A percentile compares a stretch with the other conserved stretches of the same genome.
These are phyloP conservation scores for Hemibagrus wyckioides DNA, from an alignment of 2,113 vertebrate genomes.

Conservation along the genomic window DNA sequence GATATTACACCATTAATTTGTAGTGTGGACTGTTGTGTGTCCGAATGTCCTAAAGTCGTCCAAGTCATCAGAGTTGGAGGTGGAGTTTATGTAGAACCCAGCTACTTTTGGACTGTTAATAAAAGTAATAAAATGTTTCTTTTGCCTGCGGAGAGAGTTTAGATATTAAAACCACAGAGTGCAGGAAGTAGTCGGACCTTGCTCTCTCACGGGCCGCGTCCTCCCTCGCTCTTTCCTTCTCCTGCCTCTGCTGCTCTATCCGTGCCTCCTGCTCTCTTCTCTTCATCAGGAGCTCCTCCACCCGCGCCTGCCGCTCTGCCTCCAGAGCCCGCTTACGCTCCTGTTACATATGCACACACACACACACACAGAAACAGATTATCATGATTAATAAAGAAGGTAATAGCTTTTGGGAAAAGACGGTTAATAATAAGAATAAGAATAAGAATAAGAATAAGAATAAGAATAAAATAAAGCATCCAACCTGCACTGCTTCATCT, in stretches of 20 bases:
- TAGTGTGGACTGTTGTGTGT: neutral
- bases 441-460: too few relatives aligned
- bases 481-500: conserved; percentile 96
- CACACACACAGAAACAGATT: neutral
- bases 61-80: neutral
- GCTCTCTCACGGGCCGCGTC: conserved; percentile 94
- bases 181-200: conserved; percentile 71
- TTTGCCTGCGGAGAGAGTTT: neutral
- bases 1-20: neutral
- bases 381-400: neutral
- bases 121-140: too few relatives aligned
- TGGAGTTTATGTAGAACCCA: neutral
- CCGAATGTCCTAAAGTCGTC: too few relatives aligned
- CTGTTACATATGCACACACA: conserved; percentile 63
- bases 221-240: conserved; percentile 93
- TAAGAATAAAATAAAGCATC: neutral
- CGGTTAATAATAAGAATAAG: neutral
- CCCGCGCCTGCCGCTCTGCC: conserved; percentile 92
- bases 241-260: conserved; percentile 93
- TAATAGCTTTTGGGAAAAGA: neutral
- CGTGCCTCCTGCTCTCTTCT: conserved; percentile 94
- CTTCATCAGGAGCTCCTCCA: conserved; percentile 89
- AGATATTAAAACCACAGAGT: neutral
- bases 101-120: too few relatives aligned
- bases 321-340: conserved; percentile 93